Conservation (phyloP, 1,140 invertebrate genomes). For the Mercenaria mercenaria region DNA sequence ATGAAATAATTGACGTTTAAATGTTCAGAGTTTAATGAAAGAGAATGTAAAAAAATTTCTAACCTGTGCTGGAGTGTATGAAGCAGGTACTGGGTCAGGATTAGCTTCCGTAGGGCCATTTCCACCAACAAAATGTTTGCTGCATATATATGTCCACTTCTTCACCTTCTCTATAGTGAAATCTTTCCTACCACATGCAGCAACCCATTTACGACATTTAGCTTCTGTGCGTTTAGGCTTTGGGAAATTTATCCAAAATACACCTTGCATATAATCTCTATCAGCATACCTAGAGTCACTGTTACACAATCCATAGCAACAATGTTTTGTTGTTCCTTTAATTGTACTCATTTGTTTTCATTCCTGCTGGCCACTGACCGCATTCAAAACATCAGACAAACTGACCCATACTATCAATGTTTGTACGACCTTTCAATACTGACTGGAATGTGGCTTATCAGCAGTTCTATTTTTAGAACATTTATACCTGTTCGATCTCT, state of each 20-base stretch:
- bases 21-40: too few species aligned
- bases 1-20: too few species aligned
- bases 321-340: constrained; percentile 42
- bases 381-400: background rate
- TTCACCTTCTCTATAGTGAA: constrained; percentile 63
- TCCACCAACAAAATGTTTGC: constrained; percentile 55
- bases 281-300: constrained; percentile 64
- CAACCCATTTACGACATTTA: constrained; percentile 65
- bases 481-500: background rate
- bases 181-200: constrained; percentile 61
- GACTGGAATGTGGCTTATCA: background rate
- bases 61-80: constrained; percentile 51
- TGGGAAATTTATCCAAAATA: constrained; percentile 68
- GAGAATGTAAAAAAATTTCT: too few species aligned
- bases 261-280: constrained; percentile 56
- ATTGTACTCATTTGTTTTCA: background rate
- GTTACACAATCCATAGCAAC: constrained; percentile 67
- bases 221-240: constrained; percentile 58
- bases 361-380: background rate
- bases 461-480: background rate
- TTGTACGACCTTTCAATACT: background rate
- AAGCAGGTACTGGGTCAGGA: constrained; percentile 51
- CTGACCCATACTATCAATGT: background rate
- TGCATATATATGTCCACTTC: constrained; percentile 67
- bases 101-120: constrained; percentile 40